Conservation (phyloP, 92 coral and sea anemone genomes). For the Pocillopora grandis region DNA sequence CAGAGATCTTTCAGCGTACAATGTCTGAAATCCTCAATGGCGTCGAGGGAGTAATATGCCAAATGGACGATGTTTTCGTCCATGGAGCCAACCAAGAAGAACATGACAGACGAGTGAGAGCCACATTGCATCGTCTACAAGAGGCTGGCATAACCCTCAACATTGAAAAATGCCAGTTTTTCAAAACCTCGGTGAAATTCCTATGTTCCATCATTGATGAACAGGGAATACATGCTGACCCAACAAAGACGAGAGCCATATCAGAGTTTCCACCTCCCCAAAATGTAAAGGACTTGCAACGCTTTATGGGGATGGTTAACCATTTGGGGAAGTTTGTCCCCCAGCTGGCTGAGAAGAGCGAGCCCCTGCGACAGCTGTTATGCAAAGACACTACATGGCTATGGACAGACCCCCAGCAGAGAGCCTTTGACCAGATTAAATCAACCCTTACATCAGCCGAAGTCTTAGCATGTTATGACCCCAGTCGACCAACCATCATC, state of each 20-base stretch:
- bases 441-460: constrained; percentile 21
- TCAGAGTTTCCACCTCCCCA: constrained; percentile 42
- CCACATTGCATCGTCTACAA: constrained; percentile 42
- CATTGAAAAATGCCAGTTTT: constrained; percentile 55
- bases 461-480: constrained; percentile 41
- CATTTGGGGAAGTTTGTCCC: constrained; percentile 49
- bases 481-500: constrained; percentile 46
- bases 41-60: too few relatives aligned
- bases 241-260: constrained; percentile 54
- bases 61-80: constrained; percentile 24
- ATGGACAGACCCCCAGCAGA: constrained; percentile 42
- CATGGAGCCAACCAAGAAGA: constrained; percentile 48
- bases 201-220: constrained; percentile 54
- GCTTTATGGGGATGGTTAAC: constrained; percentile 55
- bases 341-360: constrained; percentile 34
- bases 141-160: constrained; percentile 61
- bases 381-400: constrained; percentile 25
- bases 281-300: constrained; percentile 32
- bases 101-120: constrained; percentile 54
- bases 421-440: constrained; percentile 42
- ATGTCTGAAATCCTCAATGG: too few relatives aligned
- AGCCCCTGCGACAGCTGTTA: constrained; percentile 40
- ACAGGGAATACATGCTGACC: constrained; percentile 56
- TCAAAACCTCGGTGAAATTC: constrained; percentile 52
- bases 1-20: too few relatives aligned